Conservation (phyloP, 2,797 vertebrate genomes). For the Astyanax mexicanus region DNA sequence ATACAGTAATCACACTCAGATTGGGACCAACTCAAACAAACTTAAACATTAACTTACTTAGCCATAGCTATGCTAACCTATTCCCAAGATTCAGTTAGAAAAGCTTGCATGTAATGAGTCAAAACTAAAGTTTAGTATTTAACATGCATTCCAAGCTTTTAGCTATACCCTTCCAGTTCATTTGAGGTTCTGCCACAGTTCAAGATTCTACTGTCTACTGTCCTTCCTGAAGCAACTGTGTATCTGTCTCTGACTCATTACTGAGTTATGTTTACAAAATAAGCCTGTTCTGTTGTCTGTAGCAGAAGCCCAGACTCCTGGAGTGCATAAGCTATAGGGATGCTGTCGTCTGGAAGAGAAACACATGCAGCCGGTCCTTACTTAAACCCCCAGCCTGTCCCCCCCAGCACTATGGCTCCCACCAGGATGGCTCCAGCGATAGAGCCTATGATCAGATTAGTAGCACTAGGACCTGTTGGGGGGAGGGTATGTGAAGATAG, state of each 20-base stretch:
- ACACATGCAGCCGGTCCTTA: slow-evolving; percentile 98
- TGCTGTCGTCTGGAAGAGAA: slow-evolving; percentile 87
- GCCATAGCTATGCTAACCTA: slow-evolving; percentile 2
- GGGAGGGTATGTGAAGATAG: slow-evolving; percentile 79
- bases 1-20: neutral
- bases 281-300: slow-evolving; percentile 74
- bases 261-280: neutral
- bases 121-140: slow-evolving; percentile 44
- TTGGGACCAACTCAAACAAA: neutral
- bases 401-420: slow-evolving; percentile 99
- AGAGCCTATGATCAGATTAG: slow-evolving; percentile 99
- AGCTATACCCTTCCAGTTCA: slow-evolving; percentile 89
- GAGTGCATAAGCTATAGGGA: slow-evolving; percentile 92
- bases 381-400: slow-evolving; percentile 99
- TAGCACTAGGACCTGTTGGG: slow-evolving; percentile 99
- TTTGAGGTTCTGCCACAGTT: slow-evolving; percentile 98
- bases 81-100: slow-evolving; percentile 29
- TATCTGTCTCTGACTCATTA: slow-evolving; percentile 38
- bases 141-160: slow-evolving; percentile 95
- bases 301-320: slow-evolving; percentile 97
- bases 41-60: slow-evolving; percentile 3
- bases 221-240: neutral
- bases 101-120: slow-evolving; percentile 41
- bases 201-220: neutral
- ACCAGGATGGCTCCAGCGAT: slow-evolving; percentile 99